These are phyloP conservation scores for Sylvicapra grimmia DNA, from an alignment of 2,113 vertebrate genomes.

Conservation along the genomic window DNA sequence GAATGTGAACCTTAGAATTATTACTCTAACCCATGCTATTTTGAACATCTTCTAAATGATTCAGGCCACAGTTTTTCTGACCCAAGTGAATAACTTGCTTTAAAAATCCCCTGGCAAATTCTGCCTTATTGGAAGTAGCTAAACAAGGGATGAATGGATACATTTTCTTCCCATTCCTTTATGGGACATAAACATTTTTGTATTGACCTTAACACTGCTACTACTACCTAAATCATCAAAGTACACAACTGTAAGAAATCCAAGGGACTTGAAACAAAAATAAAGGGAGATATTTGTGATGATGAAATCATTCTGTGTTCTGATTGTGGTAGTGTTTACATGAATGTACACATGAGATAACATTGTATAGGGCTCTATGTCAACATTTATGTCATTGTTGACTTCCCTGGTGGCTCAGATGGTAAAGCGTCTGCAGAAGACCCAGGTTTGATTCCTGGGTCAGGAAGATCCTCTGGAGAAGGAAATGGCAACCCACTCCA, in stretches of 20 bases:
- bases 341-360: background rate
- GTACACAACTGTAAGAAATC: background rate
- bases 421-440: background rate
- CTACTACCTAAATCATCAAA: background rate
- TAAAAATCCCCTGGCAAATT: background rate
- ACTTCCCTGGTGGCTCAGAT: background rate
- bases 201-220: background rate
- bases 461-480: background rate
- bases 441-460: background rate
- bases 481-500: background rate
- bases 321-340: background rate
- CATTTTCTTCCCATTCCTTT: background rate
- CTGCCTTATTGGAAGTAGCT: background rate
- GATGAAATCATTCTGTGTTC: background rate
- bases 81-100: background rate
- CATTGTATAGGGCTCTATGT: background rate
- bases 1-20: background rate
- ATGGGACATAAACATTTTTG: background rate
- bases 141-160: background rate
- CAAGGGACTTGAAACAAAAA: background rate
- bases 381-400: background rate
- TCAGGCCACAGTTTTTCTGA: background rate
- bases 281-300: background rate
- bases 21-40: background rate
- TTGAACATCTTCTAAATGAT: constrained; percentile 9